Conservation (phyloP, 1,140 invertebrate species). For the Tetraneura akinire region DNA sequence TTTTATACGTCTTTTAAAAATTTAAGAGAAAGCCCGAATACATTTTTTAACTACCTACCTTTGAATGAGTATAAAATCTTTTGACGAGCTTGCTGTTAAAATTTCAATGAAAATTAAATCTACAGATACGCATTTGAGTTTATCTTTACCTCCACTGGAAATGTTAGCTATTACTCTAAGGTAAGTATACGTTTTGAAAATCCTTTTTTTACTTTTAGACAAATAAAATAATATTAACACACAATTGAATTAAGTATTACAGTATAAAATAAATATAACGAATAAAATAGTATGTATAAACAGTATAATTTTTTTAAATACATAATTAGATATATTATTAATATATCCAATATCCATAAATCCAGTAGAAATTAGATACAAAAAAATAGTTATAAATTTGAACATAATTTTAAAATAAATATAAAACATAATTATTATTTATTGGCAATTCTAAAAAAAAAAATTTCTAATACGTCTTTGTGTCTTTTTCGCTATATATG, state of each 20-base stretch:
- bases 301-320: slow-evolving; percentile 5
- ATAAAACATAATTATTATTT: no score
- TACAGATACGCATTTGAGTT: background rate
- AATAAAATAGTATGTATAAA: background rate
- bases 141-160: slow-evolving; percentile 8
- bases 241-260: background rate
- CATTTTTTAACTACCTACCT: slow-evolving; percentile 16
- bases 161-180: no score
- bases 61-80: slow-evolving; percentile 17
- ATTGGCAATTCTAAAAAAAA: no score
- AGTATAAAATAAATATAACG: background rate
- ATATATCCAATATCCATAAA: background rate
- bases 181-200: no score
- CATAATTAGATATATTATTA: background rate
- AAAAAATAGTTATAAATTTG: no score
- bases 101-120: slow-evolving; percentile 12
- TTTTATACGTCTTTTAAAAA: slow-evolving; percentile 25
- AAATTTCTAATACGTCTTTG: no score
- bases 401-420: no score
- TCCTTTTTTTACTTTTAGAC: no score
- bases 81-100: slow-evolving; percentile 15
- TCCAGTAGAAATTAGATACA: background rate
- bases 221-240: background rate
- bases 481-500: no score
- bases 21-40: background rate